Conservation (phyloP, 2,113 vertebrate species). For the Philantomba maxwellii region DNA sequence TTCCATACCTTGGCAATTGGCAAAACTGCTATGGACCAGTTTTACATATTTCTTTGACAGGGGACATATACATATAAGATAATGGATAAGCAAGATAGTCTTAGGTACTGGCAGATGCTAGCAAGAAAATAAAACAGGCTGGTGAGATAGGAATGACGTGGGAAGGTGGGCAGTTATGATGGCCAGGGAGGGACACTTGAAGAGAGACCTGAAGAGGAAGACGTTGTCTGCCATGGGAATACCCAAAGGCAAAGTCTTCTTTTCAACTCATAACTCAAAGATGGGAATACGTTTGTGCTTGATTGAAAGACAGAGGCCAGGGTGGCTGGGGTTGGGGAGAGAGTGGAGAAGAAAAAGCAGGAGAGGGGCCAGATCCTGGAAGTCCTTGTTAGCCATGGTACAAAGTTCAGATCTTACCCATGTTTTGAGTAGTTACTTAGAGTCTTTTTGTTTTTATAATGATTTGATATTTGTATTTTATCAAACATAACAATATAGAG, state of each 20-base stretch:
- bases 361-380: neutral
- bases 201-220: neutral
- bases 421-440: neutral
- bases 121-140: neutral
- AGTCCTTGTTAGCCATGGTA: neutral
- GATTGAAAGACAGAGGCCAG: neutral
- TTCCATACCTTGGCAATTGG: neutral
- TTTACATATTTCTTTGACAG: neutral
- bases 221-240: neutral
- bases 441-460: neutral
- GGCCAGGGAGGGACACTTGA: neutral
- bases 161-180: neutral
- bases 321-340: accelerated
- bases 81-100: neutral
- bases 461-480: neutral
- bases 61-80: neutral
- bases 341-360: neutral
- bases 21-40: neutral
- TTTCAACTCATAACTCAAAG: neutral
- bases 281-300: neutral
- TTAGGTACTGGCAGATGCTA: neutral
- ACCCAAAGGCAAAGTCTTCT: neutral
- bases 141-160: neutral
- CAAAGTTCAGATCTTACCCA: neutral
- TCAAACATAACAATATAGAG: neutral